These are phyloP conservation scores for Magallana angulata DNA, from an alignment of 1,140 invertebrate species.

Conservation along the genomic window DNA sequence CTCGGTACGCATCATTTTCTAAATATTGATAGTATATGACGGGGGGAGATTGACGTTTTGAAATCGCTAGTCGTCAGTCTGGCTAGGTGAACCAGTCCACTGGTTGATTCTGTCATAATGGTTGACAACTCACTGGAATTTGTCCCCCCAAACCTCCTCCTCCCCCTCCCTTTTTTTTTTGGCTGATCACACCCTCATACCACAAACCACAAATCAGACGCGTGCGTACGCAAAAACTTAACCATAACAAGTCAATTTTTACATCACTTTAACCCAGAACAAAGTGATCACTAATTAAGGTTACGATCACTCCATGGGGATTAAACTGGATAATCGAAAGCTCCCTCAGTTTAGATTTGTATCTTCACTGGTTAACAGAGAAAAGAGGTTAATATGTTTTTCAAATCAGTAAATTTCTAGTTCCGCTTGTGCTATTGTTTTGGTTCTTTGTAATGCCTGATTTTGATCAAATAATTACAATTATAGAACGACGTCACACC, in stretches of 20 bases:
- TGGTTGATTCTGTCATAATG: not conserved
- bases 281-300: not conserved
- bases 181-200: not conserved
- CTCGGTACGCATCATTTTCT: not conserved
- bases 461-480: not conserved
- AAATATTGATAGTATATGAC: not conserved
- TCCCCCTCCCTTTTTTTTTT: not conserved
- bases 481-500: not conserved
- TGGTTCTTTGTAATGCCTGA: not conserved
- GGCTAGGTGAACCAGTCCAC: not conserved
- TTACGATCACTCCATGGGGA: slow-evolving; percentile 14
- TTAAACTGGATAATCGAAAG: not conserved
- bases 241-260: slow-evolving; percentile 13
- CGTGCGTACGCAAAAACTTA: not conserved
- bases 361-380: not conserved
- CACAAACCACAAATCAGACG: not conserved
- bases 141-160: no score
- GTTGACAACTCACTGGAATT: not conserved
- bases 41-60: not conserved
- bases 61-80: not conserved
- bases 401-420: not conserved
- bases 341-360: not conserved
- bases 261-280: not conserved
- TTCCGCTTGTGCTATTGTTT: not conserved
- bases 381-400: slow-evolving; percentile 26